These are phyloP conservation scores for Macrophya alboannulata DNA, from an alignment of 2,888 invertebrate genomes.

Conservation along the genomic window DNA sequence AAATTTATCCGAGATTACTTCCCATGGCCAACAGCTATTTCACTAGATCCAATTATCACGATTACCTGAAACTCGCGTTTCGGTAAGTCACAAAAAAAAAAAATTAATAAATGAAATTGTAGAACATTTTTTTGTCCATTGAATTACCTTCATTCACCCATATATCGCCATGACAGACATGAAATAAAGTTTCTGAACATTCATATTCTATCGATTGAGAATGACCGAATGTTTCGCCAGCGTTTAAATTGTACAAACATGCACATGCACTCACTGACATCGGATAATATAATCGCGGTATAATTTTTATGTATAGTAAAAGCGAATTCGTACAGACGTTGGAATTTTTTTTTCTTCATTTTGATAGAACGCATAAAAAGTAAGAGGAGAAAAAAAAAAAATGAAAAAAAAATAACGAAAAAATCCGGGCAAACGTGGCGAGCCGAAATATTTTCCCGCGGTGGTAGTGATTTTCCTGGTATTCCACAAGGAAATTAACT, in stretches of 20 bases:
- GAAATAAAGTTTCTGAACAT: neutral
- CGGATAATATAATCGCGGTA: neutral
- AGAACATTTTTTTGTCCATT: too few species aligned
- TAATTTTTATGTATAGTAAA: neutral
- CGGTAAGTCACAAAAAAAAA: too few species aligned
- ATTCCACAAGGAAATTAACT: conserved; percentile 57
- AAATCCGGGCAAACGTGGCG: neutral
- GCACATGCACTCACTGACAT: neutral
- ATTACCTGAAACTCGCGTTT: neutral
- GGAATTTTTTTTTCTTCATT: neutral
- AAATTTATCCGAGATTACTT: conserved; percentile 8
- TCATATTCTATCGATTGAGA: too few species aligned
- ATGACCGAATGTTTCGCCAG: too few species aligned
- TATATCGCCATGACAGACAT: neutral
- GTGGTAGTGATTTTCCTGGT: conserved; percentile 51
- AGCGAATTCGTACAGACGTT: neutral
- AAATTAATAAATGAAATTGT: too few species aligned
- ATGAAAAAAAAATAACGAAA: neutral
- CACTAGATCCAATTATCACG: neutral
- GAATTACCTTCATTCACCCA: neutral
- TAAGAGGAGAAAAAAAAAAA: neutral
- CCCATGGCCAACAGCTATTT: neutral
- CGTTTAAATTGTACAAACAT: neutral
- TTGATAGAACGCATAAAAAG: neutral
- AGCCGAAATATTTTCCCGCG: conserved; percentile 36